These are phyloP conservation scores for Campaea margaritaria DNA, from an alignment of 2,888 invertebrate genomes.

Conservation along the genomic window DNA sequence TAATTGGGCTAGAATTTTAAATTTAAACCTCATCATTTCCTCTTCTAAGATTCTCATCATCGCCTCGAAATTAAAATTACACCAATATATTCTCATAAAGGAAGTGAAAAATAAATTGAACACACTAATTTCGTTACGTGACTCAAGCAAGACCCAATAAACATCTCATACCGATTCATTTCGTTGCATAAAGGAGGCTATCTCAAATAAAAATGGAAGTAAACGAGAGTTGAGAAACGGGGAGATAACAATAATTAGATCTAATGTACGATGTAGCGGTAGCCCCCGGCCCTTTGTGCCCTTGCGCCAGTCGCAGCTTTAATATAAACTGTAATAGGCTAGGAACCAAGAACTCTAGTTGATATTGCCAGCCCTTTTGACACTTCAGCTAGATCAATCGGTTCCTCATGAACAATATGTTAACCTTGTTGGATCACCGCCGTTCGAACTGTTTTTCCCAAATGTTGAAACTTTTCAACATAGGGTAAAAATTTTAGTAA, in stretches of 20 bases:
- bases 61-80: not conserved
- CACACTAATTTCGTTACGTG: conserved; percentile 22
- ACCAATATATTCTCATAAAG: conserved; percentile 4
- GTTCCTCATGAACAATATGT: too few species aligned
- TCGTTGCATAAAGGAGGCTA: conserved; percentile 38
- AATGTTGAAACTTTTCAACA: too few species aligned
- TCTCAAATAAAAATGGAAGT: conserved; percentile 42
- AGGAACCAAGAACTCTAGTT: not conserved
- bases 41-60: not conserved
- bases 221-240: conserved; percentile 45
- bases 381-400: too few species aligned
- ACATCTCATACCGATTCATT: conserved; percentile 24
- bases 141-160: conserved; percentile 14
- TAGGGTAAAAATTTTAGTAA: too few species aligned
- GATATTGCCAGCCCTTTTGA: not conserved
- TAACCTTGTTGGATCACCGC: too few species aligned
- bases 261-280: conserved; percentile 54
- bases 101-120: conserved; percentile 18
- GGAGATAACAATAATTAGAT: conserved; percentile 62
- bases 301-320: conserved; percentile 7
- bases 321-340: not conserved
- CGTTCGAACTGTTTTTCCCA: too few species aligned
- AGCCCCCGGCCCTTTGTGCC: conserved; percentile 50
- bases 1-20: too few species aligned
- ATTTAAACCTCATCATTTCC: not conserved